Percentiles rank a stretch among this genome's conserved stretches.
phyloP scores from a whole-genome alignment of 2,797 vertebrate genomes.

The Enteromius trimaculatus region DNA sequence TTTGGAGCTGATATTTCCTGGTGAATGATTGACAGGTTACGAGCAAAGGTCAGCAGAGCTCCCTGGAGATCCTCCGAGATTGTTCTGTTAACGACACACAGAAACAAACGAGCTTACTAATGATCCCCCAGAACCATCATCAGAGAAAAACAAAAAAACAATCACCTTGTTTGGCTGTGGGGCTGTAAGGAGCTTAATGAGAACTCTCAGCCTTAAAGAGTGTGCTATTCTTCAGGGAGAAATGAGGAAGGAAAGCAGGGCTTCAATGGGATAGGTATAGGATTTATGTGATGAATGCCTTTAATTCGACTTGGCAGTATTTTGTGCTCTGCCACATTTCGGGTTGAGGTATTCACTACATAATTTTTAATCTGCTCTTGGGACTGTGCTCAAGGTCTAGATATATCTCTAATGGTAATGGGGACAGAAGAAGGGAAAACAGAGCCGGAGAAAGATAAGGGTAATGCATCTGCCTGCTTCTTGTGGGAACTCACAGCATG shows the following conservation, averaged over 20 bases:
- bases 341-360: constrained; percentile 48
- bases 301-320: constrained; percentile 75
- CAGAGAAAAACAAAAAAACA: constrained; percentile 82
- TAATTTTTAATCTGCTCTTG: constrained; percentile 46
- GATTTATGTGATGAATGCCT: constrained; percentile 90
- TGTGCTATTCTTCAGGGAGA: constrained; percentile 87
- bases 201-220: constrained; percentile 86
- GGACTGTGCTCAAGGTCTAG: constrained; percentile 50
- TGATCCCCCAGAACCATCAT: constrained; percentile 82
- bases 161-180: constrained; percentile 89
- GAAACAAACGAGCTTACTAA: constrained; percentile 96
- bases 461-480: background rate
- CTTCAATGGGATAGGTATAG: constrained; percentile 80
- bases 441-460: constrained; percentile 24
- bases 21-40: constrained; percentile 98
- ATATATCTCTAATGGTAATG: constrained; percentile 44
- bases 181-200: constrained; percentile 90
- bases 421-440: constrained; percentile 27
- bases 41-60: constrained; percentile 97
- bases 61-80: constrained; percentile 93
- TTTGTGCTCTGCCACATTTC: constrained; percentile 48
- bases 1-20: constrained; percentile 97
- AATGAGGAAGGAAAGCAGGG: constrained; percentile 81
- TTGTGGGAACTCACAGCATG: constrained; percentile 85
- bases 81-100: constrained; percentile 93